Evolutionary conservation across 2,113 vertebrate species (phyloP), one percentile per base, ranked within the genome.

Genomic region (Oncorhynchus tshawytscha): DNA sequence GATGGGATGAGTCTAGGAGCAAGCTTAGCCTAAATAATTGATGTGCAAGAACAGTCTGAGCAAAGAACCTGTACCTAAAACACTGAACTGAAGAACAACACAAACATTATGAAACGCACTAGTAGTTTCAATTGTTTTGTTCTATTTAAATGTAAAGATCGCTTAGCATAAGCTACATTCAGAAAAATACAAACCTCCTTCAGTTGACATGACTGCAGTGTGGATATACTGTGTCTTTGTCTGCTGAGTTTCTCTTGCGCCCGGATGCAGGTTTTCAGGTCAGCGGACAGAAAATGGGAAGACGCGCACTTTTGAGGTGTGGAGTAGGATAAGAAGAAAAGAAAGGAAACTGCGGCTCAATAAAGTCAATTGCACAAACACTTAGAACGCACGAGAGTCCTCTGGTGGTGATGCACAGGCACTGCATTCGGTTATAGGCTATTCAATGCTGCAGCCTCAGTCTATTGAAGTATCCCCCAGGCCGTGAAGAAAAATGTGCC

Each of bases 131-230:
- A 18, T 5, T 22, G 18, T 62, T 24, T 62, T 29, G 12, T 24
- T 67, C 1, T 51, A 49, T 48, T 73, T 29, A 9, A 15, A 73
- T 59, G 11, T n/a, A 29, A n/a, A 74, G 57, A 67, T 27, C 64
- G 70, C 3, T 15, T 54, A 54, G 51, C 16, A 13, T 54, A 54
- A 16, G 51, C 51, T 54, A 54, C 9, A 45, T 54, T 54, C 12
- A 54, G 15, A 54, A 16, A 54, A 54, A 54, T 29, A 83, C 86
- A 75, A 88, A 94, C 93, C 93, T 92, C 82, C 76, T 51, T 73
- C 49, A 66, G 88, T 84, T 59, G 84, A 70, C 93, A 94, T 94
- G 77, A 78, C 87, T 91, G 87, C 84, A 72, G 83, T 78, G 80
- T 54, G 72, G 82, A 77, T 84, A 83, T 72, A 73, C 13, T 5